A percentile compares a stretch with the other conserved stretches of the same genome.
Evolutionary conservation across 2,113 vertebrate species (phyloP).

Genomic region (Chlamydotis undulata): DNA sequence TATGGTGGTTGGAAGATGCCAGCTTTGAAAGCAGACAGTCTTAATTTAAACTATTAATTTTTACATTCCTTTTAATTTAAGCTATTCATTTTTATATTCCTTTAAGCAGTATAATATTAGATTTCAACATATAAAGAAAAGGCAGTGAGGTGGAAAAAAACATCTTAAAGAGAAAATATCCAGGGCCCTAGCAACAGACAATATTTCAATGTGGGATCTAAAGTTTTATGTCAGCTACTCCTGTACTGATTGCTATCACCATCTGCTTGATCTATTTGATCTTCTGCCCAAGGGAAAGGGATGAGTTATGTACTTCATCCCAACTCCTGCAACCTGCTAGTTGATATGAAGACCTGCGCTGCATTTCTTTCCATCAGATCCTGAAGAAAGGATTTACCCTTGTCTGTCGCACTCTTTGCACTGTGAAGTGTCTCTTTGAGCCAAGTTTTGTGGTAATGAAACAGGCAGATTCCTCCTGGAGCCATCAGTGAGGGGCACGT

Average conservation of each 20-base stretch:
- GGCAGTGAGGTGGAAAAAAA: neutral
- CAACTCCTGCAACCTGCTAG: neutral
- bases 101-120: neutral
- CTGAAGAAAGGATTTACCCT: neutral
- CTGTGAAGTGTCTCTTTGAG: neutral
- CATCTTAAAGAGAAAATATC: neutral
- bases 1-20: neutral
- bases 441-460: neutral
- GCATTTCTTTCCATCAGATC: neutral
- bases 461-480: neutral
- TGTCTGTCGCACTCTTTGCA: neutral
- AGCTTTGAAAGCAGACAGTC: neutral
- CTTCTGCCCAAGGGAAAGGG: neutral
- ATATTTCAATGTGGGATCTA: neutral
- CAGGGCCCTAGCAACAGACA: neutral
- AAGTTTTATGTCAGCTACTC: neutral
- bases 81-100: neutral
- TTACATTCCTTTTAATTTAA: neutral
- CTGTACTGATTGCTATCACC: neutral
- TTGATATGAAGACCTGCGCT: neutral
- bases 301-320: neutral
- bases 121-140: neutral
- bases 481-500: accelerated
- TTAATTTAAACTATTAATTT: neutral
- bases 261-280: neutral